These are phyloP conservation scores for Drosophila tsacasi DNA, from an alignment of 1,140 invertebrate genomes.

Conservation along the genomic window DNA sequence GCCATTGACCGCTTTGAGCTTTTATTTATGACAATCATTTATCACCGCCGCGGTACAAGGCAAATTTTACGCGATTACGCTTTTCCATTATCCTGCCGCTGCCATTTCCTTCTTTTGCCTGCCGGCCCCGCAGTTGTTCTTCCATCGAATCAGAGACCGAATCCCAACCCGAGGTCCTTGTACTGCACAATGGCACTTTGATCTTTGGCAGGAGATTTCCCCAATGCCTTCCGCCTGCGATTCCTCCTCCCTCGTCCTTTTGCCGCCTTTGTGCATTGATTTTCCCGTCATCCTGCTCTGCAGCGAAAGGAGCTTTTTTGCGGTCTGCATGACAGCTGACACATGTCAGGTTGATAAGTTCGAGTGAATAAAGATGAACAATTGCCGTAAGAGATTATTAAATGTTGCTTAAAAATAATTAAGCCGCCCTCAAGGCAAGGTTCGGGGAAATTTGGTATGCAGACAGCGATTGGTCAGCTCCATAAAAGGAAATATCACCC, in stretches of 20 bases:
- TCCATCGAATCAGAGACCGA: conserved; percentile 5
- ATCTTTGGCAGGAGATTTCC: conserved; percentile 55
- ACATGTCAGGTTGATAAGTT: conserved; percentile 52
- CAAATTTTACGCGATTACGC: conserved; percentile 81
- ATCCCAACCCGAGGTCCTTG: conserved; percentile 24
- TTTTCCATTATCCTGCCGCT: conserved; percentile 72
- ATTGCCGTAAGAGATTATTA: conserved; percentile 53
- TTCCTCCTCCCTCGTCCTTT: neutral
- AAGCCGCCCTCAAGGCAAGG: conserved; percentile 13
- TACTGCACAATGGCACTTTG: conserved; percentile 61
- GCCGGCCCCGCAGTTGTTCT: conserved; percentile 4
- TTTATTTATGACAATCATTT: conserved; percentile 84
- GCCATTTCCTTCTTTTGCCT: conserved; percentile 12
- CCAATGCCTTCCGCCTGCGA: conserved; percentile 27
- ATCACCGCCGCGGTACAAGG: conserved; percentile 71
- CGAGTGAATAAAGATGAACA: conserved; percentile 60
- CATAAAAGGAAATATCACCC: conserved; percentile 55
- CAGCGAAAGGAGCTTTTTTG: conserved; percentile 32
- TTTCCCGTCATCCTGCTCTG: conserved; percentile 22
- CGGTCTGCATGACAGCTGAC: conserved; percentile 56
- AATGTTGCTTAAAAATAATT: conserved; percentile 62
- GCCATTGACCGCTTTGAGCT: conserved; percentile 61
- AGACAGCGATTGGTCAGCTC: conserved; percentile 44
- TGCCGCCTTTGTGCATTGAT: conserved; percentile 46
- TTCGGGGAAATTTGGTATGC: conserved; percentile 36